Conservation (phyloP, 2,888 invertebrate species). For the Spatulosminthurus flaviceps region DNA sequence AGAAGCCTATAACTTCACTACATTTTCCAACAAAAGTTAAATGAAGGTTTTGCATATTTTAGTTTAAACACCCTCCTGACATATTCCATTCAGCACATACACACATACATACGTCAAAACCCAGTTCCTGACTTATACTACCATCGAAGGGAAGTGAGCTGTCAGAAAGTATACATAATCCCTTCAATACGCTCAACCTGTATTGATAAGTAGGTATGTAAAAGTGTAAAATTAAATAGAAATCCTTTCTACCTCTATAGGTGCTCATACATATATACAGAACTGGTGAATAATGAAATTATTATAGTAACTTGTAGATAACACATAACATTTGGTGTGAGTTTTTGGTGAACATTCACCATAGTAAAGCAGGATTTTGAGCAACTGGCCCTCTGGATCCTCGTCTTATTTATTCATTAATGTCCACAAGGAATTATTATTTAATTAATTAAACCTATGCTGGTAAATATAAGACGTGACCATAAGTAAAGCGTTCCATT, state of each 20-base stretch:
- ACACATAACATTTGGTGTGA: not conserved
- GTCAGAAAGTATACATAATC: no score
- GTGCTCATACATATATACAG: not conserved
- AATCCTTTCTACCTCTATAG: no score
- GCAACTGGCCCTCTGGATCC: not conserved
- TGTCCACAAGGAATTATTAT: constrained; percentile 34
- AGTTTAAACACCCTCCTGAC: constrained; percentile 3
- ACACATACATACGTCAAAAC: no score
- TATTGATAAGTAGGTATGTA: no score
- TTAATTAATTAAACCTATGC: constrained; percentile 35
- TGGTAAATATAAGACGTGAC: constrained; percentile 26
- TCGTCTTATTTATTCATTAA: constrained; percentile 33
- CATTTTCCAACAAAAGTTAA: not conserved
- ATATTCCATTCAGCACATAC: constrained; percentile 11
- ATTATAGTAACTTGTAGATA: not conserved
- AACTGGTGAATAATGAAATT: not conserved
- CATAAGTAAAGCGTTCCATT: constrained; percentile 28
- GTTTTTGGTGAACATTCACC: constrained; percentile 11
- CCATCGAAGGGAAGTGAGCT: no score
- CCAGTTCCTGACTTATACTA: no score
- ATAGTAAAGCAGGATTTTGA: not conserved
- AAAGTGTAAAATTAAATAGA: no score
- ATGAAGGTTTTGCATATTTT: constrained; percentile 5
- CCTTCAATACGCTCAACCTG: no score
- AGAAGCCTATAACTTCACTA: no score